Base-by-base conservation (phyloP, 2,888 invertebrate genomes). In the Drosophila vallismaia region DNA sequence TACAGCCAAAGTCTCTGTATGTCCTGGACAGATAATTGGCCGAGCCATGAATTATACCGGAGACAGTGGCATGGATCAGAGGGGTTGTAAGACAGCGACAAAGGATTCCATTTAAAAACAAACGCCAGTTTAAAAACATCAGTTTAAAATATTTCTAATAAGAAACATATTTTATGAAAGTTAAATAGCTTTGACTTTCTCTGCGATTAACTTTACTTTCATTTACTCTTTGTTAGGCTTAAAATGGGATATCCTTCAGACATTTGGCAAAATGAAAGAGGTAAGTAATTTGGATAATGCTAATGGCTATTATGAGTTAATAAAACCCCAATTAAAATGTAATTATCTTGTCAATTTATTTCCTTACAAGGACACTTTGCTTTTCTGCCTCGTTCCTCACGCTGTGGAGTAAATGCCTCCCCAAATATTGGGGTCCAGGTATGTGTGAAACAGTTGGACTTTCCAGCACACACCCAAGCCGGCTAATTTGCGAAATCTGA, bases 11-110 rank as follows among this genome's bases (percentile, higher is more conserved):
- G 46, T 36, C 28, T 2, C 28, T 12, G 26, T 38, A 40, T 46
- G 42, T 42, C 50, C 67, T 26, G 55, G 55, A 24, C 67, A 75
- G 66, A 81, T 81, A 84, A 79, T 81, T 79, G 79, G 69, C 60
- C 50, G 46, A 58, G 42, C 69, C 48, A 74, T 85, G 79, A 81
- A 73, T 82, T 85, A 81, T 77, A 71, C 26, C 31, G 33, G 28
- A 54, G 44, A 29, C 70, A 56, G 26, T 12, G 49, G 24, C 33
- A 62, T 19, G 19, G 4, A n/a, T 24, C 24, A 8, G 4, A 0
- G 45, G 33, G 51, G 46, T 19, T 28, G 3, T 4, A 19, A 19
- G 19, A 19, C 19, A 19, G 1, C 19, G 19, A 19, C 19, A 19
- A 19, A 19, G 19, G 19, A 19, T 14, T 14, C 14, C 14, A 14